These are phyloP conservation scores for Rhinolophus ferrumequinum DNA, from an alignment of 2,113 vertebrate genomes.

Conservation along the genomic window DNA sequence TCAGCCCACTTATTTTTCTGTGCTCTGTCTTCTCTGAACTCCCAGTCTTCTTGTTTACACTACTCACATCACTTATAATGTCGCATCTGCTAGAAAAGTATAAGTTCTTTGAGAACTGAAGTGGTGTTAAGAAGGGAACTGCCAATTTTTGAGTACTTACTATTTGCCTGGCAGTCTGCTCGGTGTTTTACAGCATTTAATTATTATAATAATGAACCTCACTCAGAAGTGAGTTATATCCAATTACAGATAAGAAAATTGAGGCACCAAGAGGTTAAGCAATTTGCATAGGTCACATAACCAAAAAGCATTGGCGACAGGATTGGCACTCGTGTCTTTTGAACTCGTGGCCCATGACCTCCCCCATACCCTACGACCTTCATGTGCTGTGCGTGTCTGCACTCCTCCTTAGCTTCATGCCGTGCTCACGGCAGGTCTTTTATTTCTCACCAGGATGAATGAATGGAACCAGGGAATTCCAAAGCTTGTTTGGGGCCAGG, in stretches of 20 bases:
- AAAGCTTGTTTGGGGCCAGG: neutral
- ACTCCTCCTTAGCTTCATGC: neutral
- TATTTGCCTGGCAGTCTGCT: neutral
- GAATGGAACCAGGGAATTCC: neutral
- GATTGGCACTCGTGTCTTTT: neutral
- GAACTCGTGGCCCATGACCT: neutral
- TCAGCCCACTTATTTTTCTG: neutral
- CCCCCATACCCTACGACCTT: rapidly evolving
- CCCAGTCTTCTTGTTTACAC: neutral
- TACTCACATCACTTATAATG: neutral
- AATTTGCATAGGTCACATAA: neutral
- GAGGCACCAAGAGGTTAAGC: neutral
- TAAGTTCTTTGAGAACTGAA: neutral
- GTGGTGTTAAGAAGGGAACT: neutral
- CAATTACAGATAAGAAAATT: neutral
- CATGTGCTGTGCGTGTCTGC: rapidly evolving
- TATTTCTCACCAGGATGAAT: neutral
- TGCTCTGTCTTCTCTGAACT: neutral
- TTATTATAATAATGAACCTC: neutral
- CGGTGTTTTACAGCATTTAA: neutral
- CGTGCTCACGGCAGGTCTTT: neutral
- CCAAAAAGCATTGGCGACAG: neutral
- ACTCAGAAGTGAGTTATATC: neutral
- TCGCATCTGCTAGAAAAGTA: neutral
- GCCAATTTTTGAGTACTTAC: neutral